Percentiles rank a stretch among this genome's conserved stretches.
phyloP scores from a whole-genome alignment of 2,797 vertebrate species.

The Coregonus sp. region DNA sequence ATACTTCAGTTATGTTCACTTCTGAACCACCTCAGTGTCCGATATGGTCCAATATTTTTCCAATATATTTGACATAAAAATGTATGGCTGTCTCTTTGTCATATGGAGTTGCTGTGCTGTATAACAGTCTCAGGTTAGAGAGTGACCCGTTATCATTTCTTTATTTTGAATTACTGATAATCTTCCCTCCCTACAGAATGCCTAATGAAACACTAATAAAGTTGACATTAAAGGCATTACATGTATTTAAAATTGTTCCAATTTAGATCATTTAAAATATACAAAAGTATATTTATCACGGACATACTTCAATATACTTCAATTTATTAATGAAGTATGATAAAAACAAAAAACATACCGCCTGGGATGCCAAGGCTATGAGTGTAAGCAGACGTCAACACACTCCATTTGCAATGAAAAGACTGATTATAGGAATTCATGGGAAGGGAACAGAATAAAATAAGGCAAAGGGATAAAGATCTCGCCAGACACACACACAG shows the following conservation, averaged over 20 bases:
- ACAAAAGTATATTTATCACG: too few relatives aligned
- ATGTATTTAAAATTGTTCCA: too few relatives aligned
- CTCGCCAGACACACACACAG: slow-evolving; percentile 7
- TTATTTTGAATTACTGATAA: too few relatives aligned
- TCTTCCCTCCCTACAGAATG: too few relatives aligned
- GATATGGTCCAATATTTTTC: background rate
- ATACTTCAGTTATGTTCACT: background rate
- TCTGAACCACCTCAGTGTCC: background rate
- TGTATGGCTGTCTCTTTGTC: too few relatives aligned
- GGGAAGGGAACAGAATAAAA: slow-evolving; percentile 51
- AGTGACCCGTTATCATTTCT: background rate
- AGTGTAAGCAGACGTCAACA: slow-evolving; percentile 35
- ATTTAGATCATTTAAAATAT: too few relatives aligned
- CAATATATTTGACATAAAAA: background rate
- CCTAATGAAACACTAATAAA: too few relatives aligned
- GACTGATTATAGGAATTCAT: slow-evolving; percentile 54
- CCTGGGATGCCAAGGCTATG: background rate
- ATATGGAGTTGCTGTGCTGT: too few relatives aligned
- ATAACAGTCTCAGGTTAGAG: slow-evolving; percentile 28
- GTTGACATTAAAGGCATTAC: too few relatives aligned
- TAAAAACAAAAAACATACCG: too few relatives aligned
- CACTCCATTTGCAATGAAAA: slow-evolving; percentile 45
- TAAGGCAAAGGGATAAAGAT: slow-evolving; percentile 9
- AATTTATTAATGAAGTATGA: too few relatives aligned
- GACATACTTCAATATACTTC: too few relatives aligned